A percentile compares a stretch with the other conserved stretches of the same genome.
phyloP scores from a whole-genome alignment of 2,888 invertebrate species.

The Plagiodera versicolora region DNA sequence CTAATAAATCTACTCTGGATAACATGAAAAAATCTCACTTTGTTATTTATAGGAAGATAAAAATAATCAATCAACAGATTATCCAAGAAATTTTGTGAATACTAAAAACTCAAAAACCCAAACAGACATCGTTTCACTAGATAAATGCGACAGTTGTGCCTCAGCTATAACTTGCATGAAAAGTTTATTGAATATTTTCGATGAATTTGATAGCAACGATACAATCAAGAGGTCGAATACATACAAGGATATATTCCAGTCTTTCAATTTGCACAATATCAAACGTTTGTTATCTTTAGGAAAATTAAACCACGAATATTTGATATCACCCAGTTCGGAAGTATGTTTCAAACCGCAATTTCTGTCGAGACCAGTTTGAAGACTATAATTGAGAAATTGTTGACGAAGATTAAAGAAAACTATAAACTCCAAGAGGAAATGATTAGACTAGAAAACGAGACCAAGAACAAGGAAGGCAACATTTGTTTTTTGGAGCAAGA shows the following conservation, averaged over 20 bases:
- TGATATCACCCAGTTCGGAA: constrained; percentile 38
- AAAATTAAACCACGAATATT: constrained; percentile 28
- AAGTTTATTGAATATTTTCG: constrained; percentile 23
- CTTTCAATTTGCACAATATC: neutral
- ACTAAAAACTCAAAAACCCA: constrained; percentile 19
- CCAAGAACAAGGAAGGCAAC: constrained; percentile 17
- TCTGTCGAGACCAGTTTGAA: constrained; percentile 29
- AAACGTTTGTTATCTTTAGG: constrained; percentile 13
- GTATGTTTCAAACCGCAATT: constrained; percentile 36
- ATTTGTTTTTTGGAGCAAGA: constrained; percentile 30
- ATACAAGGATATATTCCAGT: neutral
- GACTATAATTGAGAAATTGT: constrained; percentile 26
- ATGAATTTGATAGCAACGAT: constrained; percentile 14
- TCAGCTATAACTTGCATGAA: constrained; percentile 37
- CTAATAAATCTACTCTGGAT: neutral
- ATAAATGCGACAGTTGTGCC: constrained; percentile 36
- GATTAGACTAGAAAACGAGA: constrained; percentile 11
- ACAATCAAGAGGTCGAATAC: neutral
- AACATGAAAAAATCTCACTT: neutral
- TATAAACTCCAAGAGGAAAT: constrained; percentile 17
- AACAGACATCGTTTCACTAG: constrained; percentile 31
- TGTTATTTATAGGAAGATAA: neutral
- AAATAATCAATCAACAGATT: neutral
- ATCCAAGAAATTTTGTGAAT: neutral
- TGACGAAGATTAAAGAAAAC: constrained; percentile 23